Percentiles rank a stretch among this genome's conserved stretches.
These are phyloP conservation scores for Meteorus sp. DNA, from an alignment of 1,140 invertebrate species.

Conservation along the genomic window DNA sequence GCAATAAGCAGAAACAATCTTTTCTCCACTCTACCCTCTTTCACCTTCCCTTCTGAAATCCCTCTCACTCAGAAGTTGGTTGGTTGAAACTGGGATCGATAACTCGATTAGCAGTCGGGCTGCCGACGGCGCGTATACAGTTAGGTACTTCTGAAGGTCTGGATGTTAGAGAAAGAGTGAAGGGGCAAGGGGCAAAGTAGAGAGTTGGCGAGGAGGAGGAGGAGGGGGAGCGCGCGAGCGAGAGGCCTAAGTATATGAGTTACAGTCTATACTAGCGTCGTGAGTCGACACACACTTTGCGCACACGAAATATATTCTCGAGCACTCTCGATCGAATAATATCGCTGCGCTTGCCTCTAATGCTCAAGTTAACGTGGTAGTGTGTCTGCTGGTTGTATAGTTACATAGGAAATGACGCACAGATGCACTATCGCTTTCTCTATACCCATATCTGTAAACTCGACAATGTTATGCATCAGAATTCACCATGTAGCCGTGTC, in stretches of 20 bases:
- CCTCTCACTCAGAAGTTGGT: neutral
- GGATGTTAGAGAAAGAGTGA: too few species aligned
- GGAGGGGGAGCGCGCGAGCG: too few species aligned
- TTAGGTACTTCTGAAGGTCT: slow-evolving; percentile 24
- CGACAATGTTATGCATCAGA: too few species aligned
- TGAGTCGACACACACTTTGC: slow-evolving; percentile 25
- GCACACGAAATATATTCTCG: slow-evolving; percentile 41
- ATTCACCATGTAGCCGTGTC: too few species aligned
- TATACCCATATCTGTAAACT: too few species aligned
- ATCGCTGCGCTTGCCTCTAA: slow-evolving; percentile 37
- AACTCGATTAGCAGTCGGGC: slow-evolving; percentile 42
- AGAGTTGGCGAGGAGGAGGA: too few species aligned
- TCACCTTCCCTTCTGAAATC: too few species aligned
- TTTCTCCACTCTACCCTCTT: too few species aligned
- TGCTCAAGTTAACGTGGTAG: slow-evolving; percentile 40
- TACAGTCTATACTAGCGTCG: slow-evolving; percentile 31
- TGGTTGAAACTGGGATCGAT: slow-evolving; percentile 41
- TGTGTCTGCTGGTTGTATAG: too few species aligned
- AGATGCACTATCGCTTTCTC: neutral
- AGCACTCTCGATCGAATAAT: slow-evolving; percentile 45
- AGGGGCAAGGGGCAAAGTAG: neutral
- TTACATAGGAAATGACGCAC: too few species aligned
- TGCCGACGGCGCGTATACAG: slow-evolving; percentile 16
- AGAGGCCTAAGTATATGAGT: slow-evolving; percentile 34
- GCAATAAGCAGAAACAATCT: slow-evolving; percentile 21